Evolutionary conservation across 2,113 vertebrate genomes (phyloP).

Genomic region (Xenus cinereus): DNA sequence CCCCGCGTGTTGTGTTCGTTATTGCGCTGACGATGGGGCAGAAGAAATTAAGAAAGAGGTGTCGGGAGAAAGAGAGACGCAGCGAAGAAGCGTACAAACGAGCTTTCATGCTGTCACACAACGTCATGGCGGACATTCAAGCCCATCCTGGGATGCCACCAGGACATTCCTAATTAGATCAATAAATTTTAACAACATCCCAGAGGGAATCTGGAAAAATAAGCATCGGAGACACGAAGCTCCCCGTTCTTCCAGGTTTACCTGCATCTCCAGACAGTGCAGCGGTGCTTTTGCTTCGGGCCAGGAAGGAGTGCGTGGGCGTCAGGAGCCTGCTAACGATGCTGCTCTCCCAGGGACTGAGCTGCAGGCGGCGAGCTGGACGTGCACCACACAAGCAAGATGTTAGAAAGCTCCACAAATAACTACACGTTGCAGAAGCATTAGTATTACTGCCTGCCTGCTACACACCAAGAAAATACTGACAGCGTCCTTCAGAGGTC

Average conservation of each 20-base stretch:
- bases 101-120: not conserved
- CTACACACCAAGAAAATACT: not conserved
- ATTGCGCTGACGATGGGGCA: not conserved
- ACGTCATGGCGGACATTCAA: not conserved
- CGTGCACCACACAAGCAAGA: constrained; percentile 73
- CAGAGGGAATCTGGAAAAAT: not conserved
- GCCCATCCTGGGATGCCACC: not conserved
- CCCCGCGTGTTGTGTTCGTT: not conserved
- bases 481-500: not conserved
- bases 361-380: constrained; percentile 88
- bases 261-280: constrained; percentile 93
- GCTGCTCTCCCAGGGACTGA: constrained; percentile 93
- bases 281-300: constrained; percentile 92
- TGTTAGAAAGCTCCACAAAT: constrained; percentile 58
- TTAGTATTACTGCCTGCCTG: not conserved
- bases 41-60: not conserved
- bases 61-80: not conserved
- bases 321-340: constrained; percentile 93
- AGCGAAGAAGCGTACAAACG: not conserved
- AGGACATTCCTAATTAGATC: not conserved
- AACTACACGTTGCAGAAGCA: not conserved
- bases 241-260: constrained; percentile 67
- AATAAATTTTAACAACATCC: not conserved
- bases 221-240: not conserved
- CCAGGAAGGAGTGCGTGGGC: constrained; percentile 97